These are phyloP conservation scores for Pangasius krempfi DNA, from an alignment of 2,797 vertebrate species.

Conservation along the genomic window DNA sequence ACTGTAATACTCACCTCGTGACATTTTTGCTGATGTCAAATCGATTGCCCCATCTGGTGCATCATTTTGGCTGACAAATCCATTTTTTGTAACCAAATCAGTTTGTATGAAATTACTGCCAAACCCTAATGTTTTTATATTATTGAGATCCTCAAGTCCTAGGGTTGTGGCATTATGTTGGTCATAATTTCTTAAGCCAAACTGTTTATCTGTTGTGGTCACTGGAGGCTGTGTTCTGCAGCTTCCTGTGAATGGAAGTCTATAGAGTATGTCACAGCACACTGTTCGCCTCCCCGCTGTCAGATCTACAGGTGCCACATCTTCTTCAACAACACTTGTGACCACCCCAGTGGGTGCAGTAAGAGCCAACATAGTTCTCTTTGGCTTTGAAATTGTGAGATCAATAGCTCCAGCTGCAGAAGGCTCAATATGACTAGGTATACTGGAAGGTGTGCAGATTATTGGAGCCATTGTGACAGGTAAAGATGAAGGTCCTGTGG, in stretches of 20 bases:
- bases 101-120: conserved; percentile 88
- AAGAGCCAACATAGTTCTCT: conserved; percentile 86
- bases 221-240: conserved; percentile 88
- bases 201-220: conserved; percentile 85
- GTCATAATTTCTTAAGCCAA: conserved; percentile 86
- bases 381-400: conserved; percentile 89
- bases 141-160: conserved; percentile 83
- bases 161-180: conserved; percentile 81
- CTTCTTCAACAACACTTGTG: conserved; percentile 90
- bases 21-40: conserved; percentile 91
- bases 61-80: conserved; percentile 84
- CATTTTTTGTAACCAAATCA: conserved; percentile 86
- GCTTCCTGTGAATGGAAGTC: conserved; percentile 92
- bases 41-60: conserved; percentile 89
- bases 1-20: conserved; percentile 88
- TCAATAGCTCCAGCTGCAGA: conserved; percentile 85
- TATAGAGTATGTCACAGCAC: conserved; percentile 97
- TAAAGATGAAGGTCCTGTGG: conserved; percentile 72
- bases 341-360: conserved; percentile 82
- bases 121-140: conserved; percentile 88
- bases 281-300: conserved; percentile 91
- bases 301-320: conserved; percentile 92
- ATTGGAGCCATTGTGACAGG: conserved; percentile 71
- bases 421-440: conserved; percentile 72
- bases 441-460: conserved; percentile 76